These are phyloP conservation scores for Lepilemur ruficaudatus DNA, from an alignment of 2,797 vertebrate genomes.

Conservation along the genomic window DNA sequence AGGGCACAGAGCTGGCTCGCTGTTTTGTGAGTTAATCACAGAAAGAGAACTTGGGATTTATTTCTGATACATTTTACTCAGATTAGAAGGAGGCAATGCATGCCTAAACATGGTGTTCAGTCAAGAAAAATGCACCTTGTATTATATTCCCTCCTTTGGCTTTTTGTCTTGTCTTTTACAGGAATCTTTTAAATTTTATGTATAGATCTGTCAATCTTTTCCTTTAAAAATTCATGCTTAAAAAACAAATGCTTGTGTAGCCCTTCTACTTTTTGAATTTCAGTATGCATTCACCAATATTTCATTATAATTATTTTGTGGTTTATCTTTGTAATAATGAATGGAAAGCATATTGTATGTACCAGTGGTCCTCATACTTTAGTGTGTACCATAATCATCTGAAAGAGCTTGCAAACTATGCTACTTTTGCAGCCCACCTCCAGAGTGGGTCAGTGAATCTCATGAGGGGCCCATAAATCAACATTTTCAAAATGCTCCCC, in stretches of 20 bases:
- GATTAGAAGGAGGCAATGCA: not conserved
- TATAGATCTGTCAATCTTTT: constrained; percentile 5
- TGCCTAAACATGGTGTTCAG: not conserved
- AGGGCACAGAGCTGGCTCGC: not conserved
- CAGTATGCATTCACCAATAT: not conserved
- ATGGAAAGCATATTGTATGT: not conserved
- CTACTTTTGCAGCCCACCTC: not conserved
- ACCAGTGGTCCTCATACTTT: not conserved
- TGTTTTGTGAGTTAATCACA: not conserved
- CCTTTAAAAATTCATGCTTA: not conserved
- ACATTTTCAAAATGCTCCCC: constrained; percentile 22
- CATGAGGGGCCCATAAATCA: not conserved
- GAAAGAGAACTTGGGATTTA: not conserved
- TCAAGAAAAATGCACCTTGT: not conserved
- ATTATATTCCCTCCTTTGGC: not conserved
- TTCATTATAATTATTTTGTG: constrained; percentile 13
- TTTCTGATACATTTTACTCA: constrained; percentile 23
- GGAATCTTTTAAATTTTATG: not conserved
- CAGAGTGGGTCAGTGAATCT: not conserved
- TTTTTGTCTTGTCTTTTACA: constrained; percentile 23
- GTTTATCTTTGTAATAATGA: not conserved
- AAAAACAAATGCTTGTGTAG: not conserved
- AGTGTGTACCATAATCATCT: not conserved
- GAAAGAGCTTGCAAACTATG: not conserved
- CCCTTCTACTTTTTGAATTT: constrained; percentile 18